Base-by-base conservation (phyloP, 1,140 invertebrate species). In the Aphaenogaster rudis region DNA sequence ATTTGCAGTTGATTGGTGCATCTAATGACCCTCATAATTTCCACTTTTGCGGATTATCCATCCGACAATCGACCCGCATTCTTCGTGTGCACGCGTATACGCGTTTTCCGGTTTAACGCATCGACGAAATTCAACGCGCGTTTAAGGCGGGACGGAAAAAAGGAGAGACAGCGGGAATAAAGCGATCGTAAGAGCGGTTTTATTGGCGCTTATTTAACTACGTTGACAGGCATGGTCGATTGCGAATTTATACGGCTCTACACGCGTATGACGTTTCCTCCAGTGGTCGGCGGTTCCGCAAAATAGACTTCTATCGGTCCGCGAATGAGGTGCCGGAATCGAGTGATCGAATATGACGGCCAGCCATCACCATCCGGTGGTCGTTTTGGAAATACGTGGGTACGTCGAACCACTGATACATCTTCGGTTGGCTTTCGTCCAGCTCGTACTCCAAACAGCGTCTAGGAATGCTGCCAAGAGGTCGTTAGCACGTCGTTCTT, bases 341-440 rank as follows among this genome's bases (percentile, higher is more conserved):
- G 48, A 74, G 48, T 11, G 80, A 84, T 84, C 42, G 54, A 84
- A 74, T 81, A 59, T 57, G 80, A 84, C 54, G 67, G 9, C 45
- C 54, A 17, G 28, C 17, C 36, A 54, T 54, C 33, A 15, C 33
- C 21, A 50, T 61, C 42, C 28, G 42, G 7, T 74, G 69, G 42
- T 48, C 54, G 69, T 50, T 76, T 84, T 84, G 54, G 17, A 71
- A 81, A 50, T 93, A 96, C 69, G 93, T 95, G 4, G 96, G 96
- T 79, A 96, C 95, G 91, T 97, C 96, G 90, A 96, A 97, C 94
- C 96, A 97, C 89, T 97, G 96, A 94, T 96, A 96, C 9, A 93
- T 81, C 92, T 95, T 96, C 13, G 94, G 76, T 88, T 93, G 91
- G 13, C 84, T 93, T 76, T 95, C 94, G 87, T 97, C 95, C 71